These are phyloP conservation scores for Caranx ignobilis DNA, from an alignment of 2,113 vertebrate species.

Conservation along the genomic window DNA sequence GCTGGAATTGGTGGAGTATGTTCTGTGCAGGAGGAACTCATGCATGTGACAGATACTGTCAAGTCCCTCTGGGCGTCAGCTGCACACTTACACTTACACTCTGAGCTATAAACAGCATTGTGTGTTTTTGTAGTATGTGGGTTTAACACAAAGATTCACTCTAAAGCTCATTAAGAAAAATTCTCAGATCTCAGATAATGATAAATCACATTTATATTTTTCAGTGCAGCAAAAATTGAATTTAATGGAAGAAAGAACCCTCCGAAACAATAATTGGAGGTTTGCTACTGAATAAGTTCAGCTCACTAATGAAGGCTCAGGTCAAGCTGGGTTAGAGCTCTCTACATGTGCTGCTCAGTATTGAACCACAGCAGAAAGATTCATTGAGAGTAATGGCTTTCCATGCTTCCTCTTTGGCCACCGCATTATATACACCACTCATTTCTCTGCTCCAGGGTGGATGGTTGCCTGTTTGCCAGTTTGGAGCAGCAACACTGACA, in stretches of 20 bases:
- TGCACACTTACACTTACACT: not conserved
- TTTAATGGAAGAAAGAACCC: not conserved
- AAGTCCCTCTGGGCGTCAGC: not conserved
- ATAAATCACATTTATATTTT: not conserved
- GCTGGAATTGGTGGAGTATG: not conserved
- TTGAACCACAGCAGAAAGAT: conserved; percentile 1
- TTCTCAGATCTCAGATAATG: not conserved
- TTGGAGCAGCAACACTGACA: conserved; percentile 1
- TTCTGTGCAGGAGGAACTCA: conserved; percentile 34
- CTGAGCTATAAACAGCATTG: not conserved
- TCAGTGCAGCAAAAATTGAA: not conserved
- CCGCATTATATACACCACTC: not conserved
- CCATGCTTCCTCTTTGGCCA: not conserved
- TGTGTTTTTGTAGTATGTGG: not conserved
- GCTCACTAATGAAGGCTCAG: not conserved
- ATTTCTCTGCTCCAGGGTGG: not conserved
- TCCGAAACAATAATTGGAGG: not conserved
- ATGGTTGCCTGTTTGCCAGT: conserved; percentile 1
- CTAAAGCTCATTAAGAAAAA: too few species aligned
- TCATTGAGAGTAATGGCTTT: conserved; percentile 4
- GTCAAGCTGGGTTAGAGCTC: not conserved
- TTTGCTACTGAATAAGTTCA: not conserved
- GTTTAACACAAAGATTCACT: not conserved
- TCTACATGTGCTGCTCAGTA: not conserved
- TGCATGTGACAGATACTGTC: conserved; percentile 29